Evolutionary conservation across 2,113 vertebrate genomes (phyloP).

Genomic region (Psephotus haematonotus): DNA sequence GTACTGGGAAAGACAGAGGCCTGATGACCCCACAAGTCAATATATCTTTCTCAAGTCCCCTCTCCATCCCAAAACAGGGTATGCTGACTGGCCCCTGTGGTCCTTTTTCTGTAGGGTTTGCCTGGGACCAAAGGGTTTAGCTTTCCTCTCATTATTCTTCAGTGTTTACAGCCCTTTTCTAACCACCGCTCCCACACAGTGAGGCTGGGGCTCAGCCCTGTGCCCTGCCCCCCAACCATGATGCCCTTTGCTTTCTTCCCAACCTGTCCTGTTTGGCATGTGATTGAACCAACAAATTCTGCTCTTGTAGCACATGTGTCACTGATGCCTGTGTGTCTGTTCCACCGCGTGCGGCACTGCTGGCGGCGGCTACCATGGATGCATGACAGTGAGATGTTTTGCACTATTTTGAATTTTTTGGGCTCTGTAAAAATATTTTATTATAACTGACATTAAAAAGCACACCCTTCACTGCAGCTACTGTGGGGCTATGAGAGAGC

Average conservation of each 20-base stretch:
- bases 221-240: not conserved
- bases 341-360: conserved; percentile 32
- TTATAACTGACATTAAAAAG: conserved; percentile 82
- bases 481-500: not conserved
- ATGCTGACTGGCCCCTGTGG: not conserved
- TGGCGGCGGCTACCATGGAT: conserved; percentile 60
- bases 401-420: conserved; percentile 82
- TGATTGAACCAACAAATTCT: conserved; percentile 52
- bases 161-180: conserved; percentile 65
- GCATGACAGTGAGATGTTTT: conserved; percentile 84
- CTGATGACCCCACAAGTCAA: not conserved
- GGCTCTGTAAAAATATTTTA: conserved; percentile 86
- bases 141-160: conserved; percentile 48
- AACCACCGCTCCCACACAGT: not conserved
- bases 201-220: not conserved
- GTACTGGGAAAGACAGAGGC: not conserved
- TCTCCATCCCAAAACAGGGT: not conserved
- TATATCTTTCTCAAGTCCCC: not conserved
- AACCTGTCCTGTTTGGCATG: conserved; percentile 70
- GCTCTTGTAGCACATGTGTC: conserved; percentile 43
- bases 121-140: conserved; percentile 72
- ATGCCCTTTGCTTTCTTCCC: not conserved
- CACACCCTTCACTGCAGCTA: conserved; percentile 13
- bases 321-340: conserved; percentile 65
- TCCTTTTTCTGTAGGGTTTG: conserved; percentile 30